Base-by-base conservation (phyloP, 92 coral and sea anemone genomes). In the Parazoanthus swiftii region DNA sequence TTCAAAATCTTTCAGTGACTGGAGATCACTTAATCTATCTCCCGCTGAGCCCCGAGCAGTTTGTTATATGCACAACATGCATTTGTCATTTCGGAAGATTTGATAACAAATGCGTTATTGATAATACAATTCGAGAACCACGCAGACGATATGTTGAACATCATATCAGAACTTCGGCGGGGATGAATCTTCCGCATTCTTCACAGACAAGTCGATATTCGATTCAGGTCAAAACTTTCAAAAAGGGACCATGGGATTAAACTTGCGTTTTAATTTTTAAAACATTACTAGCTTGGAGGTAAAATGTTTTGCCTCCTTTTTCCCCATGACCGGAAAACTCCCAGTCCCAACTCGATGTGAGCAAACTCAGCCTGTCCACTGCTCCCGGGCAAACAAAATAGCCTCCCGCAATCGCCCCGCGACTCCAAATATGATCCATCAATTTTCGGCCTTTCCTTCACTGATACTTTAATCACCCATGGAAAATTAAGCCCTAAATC, bases 1-100 rank as follows among this genome's bases (percentile, higher is more conserved):
- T 77, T 8, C 33, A 48, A 7, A 11, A 58, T 80, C 46, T 18
- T 43, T 8, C 33, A 4, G 35, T 59, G 85, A 80, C 51, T 6
- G 8, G 70, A 20, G 70, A 63, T 80, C 16, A 20, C 72, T 56
- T 35, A 80, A 80, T 56, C 29, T 59, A 58, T 80, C 85, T 80
- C 85, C 85, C 72, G 26, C 85, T 80, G 85, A 10, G 85, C 29
- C 72, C 59, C 29, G 35, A 54, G 46, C 13, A 35, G 20, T 29
- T 35, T 80, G 23, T 80, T 77, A 42, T 39, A 25, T 79, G 66
- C 51, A 63, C 70, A 56, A 80, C 35, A 80, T 56, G 46, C 42
- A 56, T 80, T 56, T 80, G 3, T 18, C 68, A 29, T 29, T 33
- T 51, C 29, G 21, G 33, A 78, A 80, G 20, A 26, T 11, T 80